Conservation (phyloP, 1,140 invertebrate genomes). For the Aphelenchoides fujianensis region DNA sequence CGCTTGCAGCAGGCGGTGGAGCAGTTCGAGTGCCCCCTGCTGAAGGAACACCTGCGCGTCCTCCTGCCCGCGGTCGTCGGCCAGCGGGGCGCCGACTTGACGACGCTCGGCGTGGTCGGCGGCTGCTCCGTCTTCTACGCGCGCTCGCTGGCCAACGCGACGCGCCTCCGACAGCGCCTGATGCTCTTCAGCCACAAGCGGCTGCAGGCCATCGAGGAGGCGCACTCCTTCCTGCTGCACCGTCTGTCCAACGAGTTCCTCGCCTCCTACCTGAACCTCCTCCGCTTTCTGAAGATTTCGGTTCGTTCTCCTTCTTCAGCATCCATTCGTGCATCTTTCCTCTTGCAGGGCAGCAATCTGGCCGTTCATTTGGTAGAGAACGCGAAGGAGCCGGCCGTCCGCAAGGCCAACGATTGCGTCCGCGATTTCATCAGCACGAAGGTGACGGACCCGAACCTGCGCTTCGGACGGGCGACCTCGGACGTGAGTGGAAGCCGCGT, state of each 20-base stretch:
- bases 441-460: conserved; percentile 24
- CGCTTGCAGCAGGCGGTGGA: background rate
- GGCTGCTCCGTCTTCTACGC: conserved; percentile 40
- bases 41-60: background rate
- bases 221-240: conserved; percentile 33
- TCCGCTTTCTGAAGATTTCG: conserved; percentile 39
- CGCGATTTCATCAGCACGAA: conserved; percentile 33
- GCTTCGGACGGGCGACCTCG: background rate
- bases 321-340: background rate
- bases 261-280: conserved; percentile 39
- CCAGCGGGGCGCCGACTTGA: conserved; percentile 29
- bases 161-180: conserved; percentile 35
- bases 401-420: conserved; percentile 32
- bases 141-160: conserved; percentile 31
- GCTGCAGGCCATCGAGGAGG: background rate
- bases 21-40: background rate
- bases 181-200: conserved; percentile 25
- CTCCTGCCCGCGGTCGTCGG: conserved; percentile 1
- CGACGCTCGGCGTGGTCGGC: conserved; percentile 26
- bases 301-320: conserved; percentile 27
- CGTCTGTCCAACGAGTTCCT: conserved; percentile 23
- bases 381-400: conserved; percentile 15
- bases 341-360: conserved; percentile 39
- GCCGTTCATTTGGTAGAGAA: conserved; percentile 26
- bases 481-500: background rate